Evolutionary conservation across 2,888 invertebrate species (phyloP), one percentile per base, ranked within the genome.

Genomic region (Nomada fucata): DNA sequence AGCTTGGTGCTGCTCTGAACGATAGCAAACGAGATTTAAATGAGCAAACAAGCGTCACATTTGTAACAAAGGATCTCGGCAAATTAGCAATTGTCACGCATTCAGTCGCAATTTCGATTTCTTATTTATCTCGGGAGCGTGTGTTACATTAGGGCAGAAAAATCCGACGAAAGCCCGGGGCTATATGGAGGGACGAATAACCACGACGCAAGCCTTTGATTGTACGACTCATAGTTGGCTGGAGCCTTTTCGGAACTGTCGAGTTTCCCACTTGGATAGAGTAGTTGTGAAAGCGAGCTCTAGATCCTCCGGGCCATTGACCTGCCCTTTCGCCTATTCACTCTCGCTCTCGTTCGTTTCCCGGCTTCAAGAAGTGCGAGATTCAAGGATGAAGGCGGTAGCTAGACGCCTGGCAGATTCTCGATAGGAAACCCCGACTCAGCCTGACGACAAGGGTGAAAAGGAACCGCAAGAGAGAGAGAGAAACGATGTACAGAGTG

Each of bases 261-360:
- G 52, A 74, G 47, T 47, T 70, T 76, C 36, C 44, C 47, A 52
- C 69, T 55, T 53, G 42, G 75, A 75, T 60, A 84, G 10, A 42
- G 53, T 82, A 59, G 65, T 55, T 29, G 55, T 71, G 73, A 76
- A 79, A 79, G 73, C 69, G 65, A 44, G 20, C 64, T 72, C 59
- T 69, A 68, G 29, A 76, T 65, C 69, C 52, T 47, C 9, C 15
- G 26, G 73, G 80, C 78, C 78, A 23, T 82, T 86, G 84, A 82
- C 75, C 88, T 63, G 47, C 71, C 84, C 73, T 50, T 69, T 79
- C 79, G 71, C 47, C 81, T 63, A 82, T 85, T 82, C 79, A 84
- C 82, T 84, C 76, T 85, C 83, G 79, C 76, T 84, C 69, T 89
- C 87, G 63, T 84, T 79, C 76, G 60, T 69, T 68, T 72, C 44